Evolutionary conservation across 2,113 vertebrate genomes (phyloP).

Genomic region (Triplophysa rosa): DNA sequence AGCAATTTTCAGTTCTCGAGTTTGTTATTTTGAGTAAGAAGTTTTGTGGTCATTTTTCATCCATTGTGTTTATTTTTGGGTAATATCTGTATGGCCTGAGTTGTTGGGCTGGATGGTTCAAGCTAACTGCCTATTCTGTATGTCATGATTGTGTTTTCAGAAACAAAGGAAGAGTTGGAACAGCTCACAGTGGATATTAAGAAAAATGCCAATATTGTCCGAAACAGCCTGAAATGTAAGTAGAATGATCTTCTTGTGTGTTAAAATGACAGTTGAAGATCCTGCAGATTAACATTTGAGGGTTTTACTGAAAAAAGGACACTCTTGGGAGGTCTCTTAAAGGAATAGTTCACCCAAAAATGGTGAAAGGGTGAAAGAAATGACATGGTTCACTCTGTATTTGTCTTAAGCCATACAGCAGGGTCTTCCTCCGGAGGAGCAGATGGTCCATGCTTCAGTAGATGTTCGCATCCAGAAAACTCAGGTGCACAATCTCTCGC

Average conservation of each 20-base stretch:
- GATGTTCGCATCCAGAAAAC: slow-evolving; percentile 91
- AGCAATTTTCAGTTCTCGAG: too few relatives aligned
- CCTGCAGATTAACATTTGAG: not conserved
- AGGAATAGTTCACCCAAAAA: too few relatives aligned
- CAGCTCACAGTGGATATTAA: slow-evolving; percentile 89
- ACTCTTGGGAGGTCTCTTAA: too few relatives aligned
- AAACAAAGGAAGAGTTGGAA: slow-evolving; percentile 88
- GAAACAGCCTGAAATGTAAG: slow-evolving; percentile 84
- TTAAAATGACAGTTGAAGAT: not conserved
- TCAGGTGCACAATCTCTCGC: slow-evolving; percentile 77
- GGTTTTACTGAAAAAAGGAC: too few relatives aligned
- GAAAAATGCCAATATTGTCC: slow-evolving; percentile 85
- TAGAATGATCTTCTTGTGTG: not conserved
- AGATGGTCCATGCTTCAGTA: slow-evolving; percentile 74
- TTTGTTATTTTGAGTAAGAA: too few relatives aligned
- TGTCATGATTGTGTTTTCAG: slow-evolving; percentile 63
- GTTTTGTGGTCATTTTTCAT: too few relatives aligned
- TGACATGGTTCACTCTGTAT: not conserved
- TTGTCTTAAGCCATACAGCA: slow-evolving; percentile 83
- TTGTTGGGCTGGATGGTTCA: not conserved
- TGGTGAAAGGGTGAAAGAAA: not conserved
- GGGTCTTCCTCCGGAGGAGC: slow-evolving; percentile 80
- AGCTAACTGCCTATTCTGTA: not conserved
- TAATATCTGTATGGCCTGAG: not conserved
- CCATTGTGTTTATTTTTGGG: too few relatives aligned